Evolutionary conservation across 2,113 vertebrate genomes (phyloP), one percentile per base, ranked within the genome.

Genomic region (Heloderma charlesbogerti): DNA sequence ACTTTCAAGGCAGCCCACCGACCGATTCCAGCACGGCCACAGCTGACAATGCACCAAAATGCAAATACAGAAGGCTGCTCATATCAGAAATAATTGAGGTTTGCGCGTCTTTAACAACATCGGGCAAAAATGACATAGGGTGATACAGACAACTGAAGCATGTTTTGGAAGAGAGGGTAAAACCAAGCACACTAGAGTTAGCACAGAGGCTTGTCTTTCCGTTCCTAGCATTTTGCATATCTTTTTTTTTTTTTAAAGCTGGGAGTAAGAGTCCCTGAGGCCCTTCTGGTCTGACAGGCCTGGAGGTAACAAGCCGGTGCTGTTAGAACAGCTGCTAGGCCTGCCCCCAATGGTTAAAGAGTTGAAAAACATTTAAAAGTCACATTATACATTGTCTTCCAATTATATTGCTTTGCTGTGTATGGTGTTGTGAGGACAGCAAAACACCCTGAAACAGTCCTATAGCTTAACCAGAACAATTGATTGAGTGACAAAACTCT

Each of bases 31-130:
- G 10, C 85, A 9, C 84, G 89, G 82, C 63, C 92, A 51, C 74
- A 87, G 57, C 66, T 81, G 82, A 91, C 86, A 81, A 9, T 90
- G 85, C 45, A 88, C 86, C 10, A 40, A 88, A 92, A 93, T 86
- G 43, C 74, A 86, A 54, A 82, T 29, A n/a, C 12, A 48, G 81
- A 54, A 48, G 88, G 2, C 54, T 45, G 63, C 45, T 22, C 22
- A 29, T 85, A 54, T 78, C 43, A 86, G 34, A 29, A 57, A 78
- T 9, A 67, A 45, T 15, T 45, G 48, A 85, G 25, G 69, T 6
- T 4, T 4, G 13, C 48, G 15, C 15, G 1, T 60, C 29, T 82
- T 40, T 6, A 72, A 67, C 13, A 3, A 34, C 16, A 22, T 29
- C 25, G 69, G 27, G 45, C 18, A 29, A 69, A 8, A 75, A 69